Evolutionary conservation across 2,797 vertebrate species (phyloP).

Genomic region (Arctocebus calabarensis): DNA sequence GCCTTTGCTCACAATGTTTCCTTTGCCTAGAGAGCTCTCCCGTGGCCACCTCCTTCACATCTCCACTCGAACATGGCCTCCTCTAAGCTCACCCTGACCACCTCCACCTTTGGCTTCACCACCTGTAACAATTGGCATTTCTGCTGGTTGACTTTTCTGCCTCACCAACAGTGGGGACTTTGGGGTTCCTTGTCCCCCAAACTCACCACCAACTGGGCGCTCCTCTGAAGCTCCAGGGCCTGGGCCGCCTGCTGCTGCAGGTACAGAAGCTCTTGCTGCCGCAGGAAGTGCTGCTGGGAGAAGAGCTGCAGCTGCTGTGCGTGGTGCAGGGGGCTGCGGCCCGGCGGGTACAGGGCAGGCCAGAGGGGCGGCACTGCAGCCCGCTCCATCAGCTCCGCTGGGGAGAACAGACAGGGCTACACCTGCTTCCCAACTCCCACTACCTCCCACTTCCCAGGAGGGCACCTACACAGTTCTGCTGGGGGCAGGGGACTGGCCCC

Average conservation of each 20-base stretch:
- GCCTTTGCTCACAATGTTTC: neutral
- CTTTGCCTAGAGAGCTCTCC: neutral
- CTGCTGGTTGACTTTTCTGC: accelerated
- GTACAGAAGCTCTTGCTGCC: constrained; percentile 97
- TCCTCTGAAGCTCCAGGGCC: constrained; percentile 97
- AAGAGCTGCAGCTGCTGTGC: constrained; percentile 98
- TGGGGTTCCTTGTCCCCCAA: accelerated
- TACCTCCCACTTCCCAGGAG: neutral
- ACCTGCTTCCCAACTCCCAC: neutral
- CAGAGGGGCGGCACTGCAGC: constrained; percentile 91
- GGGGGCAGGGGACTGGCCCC: neutral
- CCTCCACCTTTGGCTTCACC: accelerated
- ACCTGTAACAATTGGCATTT: accelerated
- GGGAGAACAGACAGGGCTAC: neutral
- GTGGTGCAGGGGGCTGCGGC: constrained; percentile 95
- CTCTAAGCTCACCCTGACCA: neutral
- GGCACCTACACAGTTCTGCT: accelerated
- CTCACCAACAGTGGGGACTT: accelerated
- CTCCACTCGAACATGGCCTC: neutral
- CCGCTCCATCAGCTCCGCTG: constrained; percentile 95
- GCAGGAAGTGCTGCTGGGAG: constrained; percentile 97
- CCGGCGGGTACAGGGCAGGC: constrained; percentile 93
- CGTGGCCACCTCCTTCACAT: no score
- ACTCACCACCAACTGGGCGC: constrained; percentile 95
- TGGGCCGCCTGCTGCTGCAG: constrained; percentile 98